phyloP scores from a whole-genome alignment of 2,888 invertebrate species.

The Agrilus mali region DNA sequence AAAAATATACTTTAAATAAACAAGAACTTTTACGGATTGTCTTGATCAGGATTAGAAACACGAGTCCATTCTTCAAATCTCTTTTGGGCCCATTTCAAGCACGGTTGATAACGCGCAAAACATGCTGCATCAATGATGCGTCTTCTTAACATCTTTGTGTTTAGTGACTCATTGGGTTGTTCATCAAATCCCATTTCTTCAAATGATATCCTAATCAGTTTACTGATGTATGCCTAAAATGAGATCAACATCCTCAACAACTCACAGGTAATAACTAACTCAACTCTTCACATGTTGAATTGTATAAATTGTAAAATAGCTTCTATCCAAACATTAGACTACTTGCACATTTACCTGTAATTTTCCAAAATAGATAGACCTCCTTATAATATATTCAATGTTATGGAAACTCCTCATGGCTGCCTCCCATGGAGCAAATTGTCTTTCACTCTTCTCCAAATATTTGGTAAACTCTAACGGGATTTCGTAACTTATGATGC shows the following conservation, averaged over 20 bases:
- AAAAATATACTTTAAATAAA: background rate
- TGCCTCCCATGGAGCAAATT: conserved; percentile 55
- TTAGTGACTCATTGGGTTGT: conserved; percentile 36
- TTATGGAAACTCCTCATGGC: conserved; percentile 44
- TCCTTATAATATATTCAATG: conserved; percentile 36
- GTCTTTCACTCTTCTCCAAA: conserved; percentile 42
- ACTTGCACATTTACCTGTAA: conserved; percentile 19
- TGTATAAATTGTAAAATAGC: no score
- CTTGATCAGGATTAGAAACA: conserved; percentile 22
- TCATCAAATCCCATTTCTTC: conserved; percentile 41
- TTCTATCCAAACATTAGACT: conserved; percentile 3
- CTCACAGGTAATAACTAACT: no score
- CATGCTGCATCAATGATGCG: conserved; percentile 48
- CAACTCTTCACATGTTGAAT: no score
- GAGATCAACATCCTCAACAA: conserved; percentile 3
- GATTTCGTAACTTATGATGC: conserved; percentile 42
- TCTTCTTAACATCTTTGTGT: conserved; percentile 44
- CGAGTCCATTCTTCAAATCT: conserved; percentile 33
- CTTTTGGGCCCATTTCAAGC: conserved; percentile 39
- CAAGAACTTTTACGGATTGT: conserved; percentile 24
- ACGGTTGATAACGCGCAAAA: conserved; percentile 39
- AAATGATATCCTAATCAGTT: conserved; percentile 34
- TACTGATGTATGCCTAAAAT: conserved; percentile 36
- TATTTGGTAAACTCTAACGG: conserved; percentile 52
- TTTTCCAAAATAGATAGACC: conserved; percentile 39